Evolutionary conservation across 2,113 vertebrate species (phyloP).

Genomic region (Prochilodus magdalenae): DNA sequence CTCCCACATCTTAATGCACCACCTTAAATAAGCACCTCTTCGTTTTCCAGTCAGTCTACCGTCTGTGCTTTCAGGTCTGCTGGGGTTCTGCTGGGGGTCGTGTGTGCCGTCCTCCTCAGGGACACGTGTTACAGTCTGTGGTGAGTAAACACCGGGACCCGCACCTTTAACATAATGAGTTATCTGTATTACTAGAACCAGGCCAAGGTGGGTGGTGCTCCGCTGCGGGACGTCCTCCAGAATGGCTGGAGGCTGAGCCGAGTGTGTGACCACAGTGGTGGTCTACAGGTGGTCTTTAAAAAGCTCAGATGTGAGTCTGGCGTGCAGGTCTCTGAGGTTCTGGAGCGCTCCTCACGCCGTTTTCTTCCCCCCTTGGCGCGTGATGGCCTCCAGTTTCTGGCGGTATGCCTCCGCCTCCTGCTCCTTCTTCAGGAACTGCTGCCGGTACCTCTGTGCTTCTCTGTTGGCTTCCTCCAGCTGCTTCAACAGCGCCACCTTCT

Average conservation of each 20-base stretch:
- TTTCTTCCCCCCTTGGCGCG: conserved; percentile 86
- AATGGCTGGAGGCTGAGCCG: neutral
- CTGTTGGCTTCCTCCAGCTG: conserved; percentile 90
- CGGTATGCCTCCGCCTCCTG: conserved; percentile 88
- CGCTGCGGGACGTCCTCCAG: no score
- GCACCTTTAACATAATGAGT: neutral
- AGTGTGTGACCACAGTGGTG: neutral
- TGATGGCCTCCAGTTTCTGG: conserved; percentile 88
- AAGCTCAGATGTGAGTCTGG: no score
- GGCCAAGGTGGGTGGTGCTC: neutral
- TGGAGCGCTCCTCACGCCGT: conserved; percentile 67
- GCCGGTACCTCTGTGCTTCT: conserved; percentile 87
- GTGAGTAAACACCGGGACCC: neutral
- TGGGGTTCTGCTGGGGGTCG: no score
- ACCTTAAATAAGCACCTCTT: neutral
- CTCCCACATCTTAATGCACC: neutral
- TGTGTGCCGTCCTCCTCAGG: no score
- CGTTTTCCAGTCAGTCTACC: neutral
- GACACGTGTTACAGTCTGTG: neutral
- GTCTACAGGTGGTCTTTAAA: neutral
- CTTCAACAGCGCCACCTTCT: conserved; percentile 89
- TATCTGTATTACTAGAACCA: neutral
- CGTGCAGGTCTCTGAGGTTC: conserved; percentile 6
- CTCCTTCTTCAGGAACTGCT: conserved; percentile 88
- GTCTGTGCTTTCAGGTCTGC: no score